Percentiles rank a stretch among this genome's conserved stretches.
Evolutionary conservation across 2,888 invertebrate species (phyloP).

Genomic region (Noctua pronuba): DNA sequence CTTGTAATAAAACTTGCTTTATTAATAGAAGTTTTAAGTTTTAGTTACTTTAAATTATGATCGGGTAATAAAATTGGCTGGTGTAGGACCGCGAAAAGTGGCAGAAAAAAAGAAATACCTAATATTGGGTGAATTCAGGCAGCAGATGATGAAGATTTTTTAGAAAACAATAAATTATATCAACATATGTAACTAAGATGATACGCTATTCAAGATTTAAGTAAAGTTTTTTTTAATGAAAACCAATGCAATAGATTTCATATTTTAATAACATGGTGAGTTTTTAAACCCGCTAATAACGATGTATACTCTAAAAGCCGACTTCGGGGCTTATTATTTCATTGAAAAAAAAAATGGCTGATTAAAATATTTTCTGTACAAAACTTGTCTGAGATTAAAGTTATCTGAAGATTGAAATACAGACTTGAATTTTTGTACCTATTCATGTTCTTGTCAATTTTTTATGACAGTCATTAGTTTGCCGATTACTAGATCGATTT

Average conservation of each 20-base stretch:
- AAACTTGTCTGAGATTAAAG: neutral
- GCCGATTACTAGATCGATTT: neutral
- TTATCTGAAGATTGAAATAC: neutral
- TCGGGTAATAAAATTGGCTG: neutral
- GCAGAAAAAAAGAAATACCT: neutral
- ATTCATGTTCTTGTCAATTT: neutral
- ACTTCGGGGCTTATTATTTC: too few species aligned
- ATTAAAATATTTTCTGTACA: neutral
- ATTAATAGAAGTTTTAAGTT: too few species aligned
- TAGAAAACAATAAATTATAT: too few species aligned
- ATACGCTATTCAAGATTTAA: neutral
- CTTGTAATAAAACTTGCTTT: conserved; percentile 10
- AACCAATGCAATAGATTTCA: too few species aligned
- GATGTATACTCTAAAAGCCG: too few species aligned
- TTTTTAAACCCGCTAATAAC: neutral
- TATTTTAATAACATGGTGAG: neutral
- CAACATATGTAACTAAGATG: too few species aligned
- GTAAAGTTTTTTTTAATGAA: too few species aligned
- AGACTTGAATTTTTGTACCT: neutral
- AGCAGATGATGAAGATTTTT: neutral
- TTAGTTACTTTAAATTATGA: too few species aligned
- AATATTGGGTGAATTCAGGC: neutral
- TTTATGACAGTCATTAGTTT: neutral
- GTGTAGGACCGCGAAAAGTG: neutral
- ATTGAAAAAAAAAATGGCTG: neutral